phyloP scores from a whole-genome alignment of 2,888 invertebrate genomes.

The Pyrrhosoma nymphula region DNA sequence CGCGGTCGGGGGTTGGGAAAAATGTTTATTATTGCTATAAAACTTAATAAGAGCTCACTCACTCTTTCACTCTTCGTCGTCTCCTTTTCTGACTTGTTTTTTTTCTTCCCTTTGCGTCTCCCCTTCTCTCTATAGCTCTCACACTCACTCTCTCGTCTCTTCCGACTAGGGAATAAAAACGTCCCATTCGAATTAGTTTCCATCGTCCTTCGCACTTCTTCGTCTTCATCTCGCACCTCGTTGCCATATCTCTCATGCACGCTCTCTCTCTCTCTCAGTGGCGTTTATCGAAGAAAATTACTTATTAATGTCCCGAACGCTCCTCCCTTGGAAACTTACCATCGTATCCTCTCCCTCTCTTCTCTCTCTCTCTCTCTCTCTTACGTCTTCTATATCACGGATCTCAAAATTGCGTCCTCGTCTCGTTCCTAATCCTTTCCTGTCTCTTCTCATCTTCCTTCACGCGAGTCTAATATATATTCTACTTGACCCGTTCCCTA shows the following conservation, averaged over 20 bases:
- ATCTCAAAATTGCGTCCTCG: neutral
- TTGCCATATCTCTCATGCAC: neutral
- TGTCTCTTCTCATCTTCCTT: neutral
- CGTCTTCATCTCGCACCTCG: constrained; percentile 24
- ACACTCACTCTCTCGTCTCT: neutral
- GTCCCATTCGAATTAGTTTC: constrained; percentile 26
- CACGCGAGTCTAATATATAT: neutral
- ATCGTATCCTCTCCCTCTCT: neutral
- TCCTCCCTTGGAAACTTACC: neutral
- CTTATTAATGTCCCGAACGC: constrained; percentile 29
- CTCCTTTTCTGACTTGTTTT: neutral
- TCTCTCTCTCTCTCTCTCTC: neutral
- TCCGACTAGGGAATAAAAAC: neutral
- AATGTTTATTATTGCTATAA: constrained; percentile 63
- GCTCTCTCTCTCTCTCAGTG: neutral
- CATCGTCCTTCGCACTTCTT: neutral
- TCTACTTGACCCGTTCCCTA: neutral
- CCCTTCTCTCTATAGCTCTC: neutral
- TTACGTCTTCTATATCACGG: neutral
- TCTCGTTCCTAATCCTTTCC: neutral
- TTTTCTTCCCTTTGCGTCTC: neutral
- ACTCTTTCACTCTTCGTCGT: neutral
- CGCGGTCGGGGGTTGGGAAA: neutral
- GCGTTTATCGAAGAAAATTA: constrained; percentile 40
- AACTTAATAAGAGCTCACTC: constrained; percentile 49